Evolutionary conservation across 2,113 vertebrate species (phyloP).

Genomic region (Meleagris gallopavo): DNA sequence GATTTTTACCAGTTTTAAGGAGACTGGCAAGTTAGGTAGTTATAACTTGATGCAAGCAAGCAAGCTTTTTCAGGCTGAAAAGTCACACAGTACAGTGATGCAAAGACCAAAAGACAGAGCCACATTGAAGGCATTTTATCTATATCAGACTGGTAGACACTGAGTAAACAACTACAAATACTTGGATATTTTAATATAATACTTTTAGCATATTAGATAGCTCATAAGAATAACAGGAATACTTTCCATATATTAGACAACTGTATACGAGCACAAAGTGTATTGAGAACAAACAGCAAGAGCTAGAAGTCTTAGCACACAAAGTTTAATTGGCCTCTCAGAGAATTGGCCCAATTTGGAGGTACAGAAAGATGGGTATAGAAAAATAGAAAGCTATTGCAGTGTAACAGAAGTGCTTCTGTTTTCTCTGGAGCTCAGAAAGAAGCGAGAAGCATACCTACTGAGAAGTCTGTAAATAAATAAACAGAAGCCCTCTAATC

Average conservation of each 20-base stretch:
- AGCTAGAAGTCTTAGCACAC: neutral
- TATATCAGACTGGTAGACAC: neutral
- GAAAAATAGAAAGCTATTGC: neutral
- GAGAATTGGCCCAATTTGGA: constrained; percentile 6
- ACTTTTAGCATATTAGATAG: neutral
- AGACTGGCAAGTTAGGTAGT: neutral
- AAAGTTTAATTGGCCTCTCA: constrained; percentile 47
- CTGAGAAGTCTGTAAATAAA: neutral
- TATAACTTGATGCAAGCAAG: neutral
- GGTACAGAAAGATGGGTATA: neutral
- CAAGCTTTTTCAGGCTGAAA: neutral
- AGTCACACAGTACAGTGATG: neutral
- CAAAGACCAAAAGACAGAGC: neutral
- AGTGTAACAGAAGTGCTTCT: neutral
- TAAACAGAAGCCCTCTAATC: no score
- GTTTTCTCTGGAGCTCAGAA: neutral
- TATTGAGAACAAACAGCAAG: neutral
- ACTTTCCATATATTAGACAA: neutral
- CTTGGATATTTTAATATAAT: neutral
- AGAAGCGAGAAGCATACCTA: neutral
- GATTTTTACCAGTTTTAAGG: neutral
- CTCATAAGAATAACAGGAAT: neutral
- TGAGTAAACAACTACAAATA: neutral
- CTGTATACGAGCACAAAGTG: neutral
- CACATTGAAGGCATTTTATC: neutral